Percentiles rank a stretch among this genome's conserved stretches.
Evolutionary conservation across 1,140 invertebrate genomes (phyloP).

Genomic region (Magallana ariakensis): DNA sequence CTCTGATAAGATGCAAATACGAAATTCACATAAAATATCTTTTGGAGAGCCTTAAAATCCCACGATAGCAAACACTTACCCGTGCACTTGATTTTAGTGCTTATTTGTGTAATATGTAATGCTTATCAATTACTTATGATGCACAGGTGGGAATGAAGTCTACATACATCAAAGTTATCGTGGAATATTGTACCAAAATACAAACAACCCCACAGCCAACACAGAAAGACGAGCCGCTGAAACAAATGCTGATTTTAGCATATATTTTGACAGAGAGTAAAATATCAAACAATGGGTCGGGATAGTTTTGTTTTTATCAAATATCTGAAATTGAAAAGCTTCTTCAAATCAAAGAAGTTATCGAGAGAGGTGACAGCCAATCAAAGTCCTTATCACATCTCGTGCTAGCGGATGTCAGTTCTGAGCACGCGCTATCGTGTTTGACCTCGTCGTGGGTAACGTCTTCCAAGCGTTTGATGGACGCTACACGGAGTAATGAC

Average conservation of each 20-base stretch:
- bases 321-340: constrained; percentile 24
- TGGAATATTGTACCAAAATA: background rate
- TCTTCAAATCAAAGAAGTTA: constrained; percentile 37
- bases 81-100: constrained; percentile 28
- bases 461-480: constrained; percentile 28
- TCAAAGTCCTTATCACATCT: constrained; percentile 41
- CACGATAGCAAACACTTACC: constrained; percentile 27
- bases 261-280: background rate
- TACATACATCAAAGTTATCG: background rate
- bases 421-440: constrained; percentile 36
- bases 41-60: background rate
- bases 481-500: constrained; percentile 33
- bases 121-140: constrained; percentile 16
- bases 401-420: constrained; percentile 24
- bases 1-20: constrained; percentile 29
- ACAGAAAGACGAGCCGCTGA: background rate
- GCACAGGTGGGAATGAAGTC: background rate
- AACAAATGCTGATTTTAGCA: background rate
- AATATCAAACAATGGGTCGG: background rate
- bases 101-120: constrained; percentile 38
- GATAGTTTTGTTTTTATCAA: background rate
- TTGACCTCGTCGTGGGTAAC: background rate
- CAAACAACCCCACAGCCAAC: background rate
- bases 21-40: constrained; percentile 39
- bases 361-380: constrained; percentile 21